A percentile compares a stretch with the other conserved stretches of the same genome.
These are phyloP conservation scores for Eudasyphora cyanicolor DNA, from an alignment of 2,888 invertebrate genomes.

Conservation along the genomic window DNA sequence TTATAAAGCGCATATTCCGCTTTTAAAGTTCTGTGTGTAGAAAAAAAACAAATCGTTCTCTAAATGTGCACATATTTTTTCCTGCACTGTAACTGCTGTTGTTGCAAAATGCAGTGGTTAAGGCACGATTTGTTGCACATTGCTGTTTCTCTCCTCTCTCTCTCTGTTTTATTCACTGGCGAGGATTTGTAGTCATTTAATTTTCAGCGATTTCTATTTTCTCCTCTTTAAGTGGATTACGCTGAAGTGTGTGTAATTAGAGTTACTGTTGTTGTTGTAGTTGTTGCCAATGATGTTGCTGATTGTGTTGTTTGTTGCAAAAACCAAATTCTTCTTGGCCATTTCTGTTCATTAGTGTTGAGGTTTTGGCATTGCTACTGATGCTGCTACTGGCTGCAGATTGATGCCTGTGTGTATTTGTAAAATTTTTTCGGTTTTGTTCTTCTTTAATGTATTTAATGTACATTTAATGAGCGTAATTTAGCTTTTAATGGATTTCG, in stretches of 20 bases:
- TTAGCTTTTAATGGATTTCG: conserved; percentile 58
- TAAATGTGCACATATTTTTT: not conserved
- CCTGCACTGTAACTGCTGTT: not conserved
- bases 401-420: not conserved
- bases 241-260: conserved; percentile 46
- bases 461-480: conserved; percentile 64
- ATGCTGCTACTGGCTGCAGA: not conserved
- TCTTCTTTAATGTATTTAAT: conserved; percentile 55
- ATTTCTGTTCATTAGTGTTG: not conserved
- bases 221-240: conserved; percentile 12
- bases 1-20: not conserved
- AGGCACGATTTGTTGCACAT: conserved; percentile 24
- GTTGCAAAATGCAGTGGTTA: not conserved
- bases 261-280: conserved; percentile 31
- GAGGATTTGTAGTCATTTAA: not conserved
- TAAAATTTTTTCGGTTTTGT: conserved; percentile 17
- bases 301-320: not conserved
- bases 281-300: conserved; percentile 1
- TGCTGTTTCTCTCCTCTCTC: not conserved
- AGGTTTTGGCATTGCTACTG: too few species aligned
- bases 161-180: not conserved
- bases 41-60: not conserved
- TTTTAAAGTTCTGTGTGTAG: not conserved
- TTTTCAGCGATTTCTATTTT: conserved; percentile 19
- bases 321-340: not conserved